These are phyloP conservation scores for Rhopalosiphum nymphaeae DNA, from an alignment of 2,888 invertebrate species.

Conservation along the genomic window DNA sequence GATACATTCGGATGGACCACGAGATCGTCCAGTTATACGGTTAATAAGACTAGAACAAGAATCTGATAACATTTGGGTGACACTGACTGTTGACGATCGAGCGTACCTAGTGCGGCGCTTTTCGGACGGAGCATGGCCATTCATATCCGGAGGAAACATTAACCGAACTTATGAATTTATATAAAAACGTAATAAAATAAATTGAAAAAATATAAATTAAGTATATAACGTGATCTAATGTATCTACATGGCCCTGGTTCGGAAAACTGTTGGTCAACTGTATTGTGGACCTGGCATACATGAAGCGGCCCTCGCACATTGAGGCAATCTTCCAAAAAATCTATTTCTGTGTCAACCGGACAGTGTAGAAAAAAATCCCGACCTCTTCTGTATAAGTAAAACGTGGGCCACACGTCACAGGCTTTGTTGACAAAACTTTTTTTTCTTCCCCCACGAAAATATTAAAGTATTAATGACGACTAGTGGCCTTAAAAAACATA, in stretches of 20 bases:
- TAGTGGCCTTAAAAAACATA: conserved; percentile 32
- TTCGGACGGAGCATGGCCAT: conserved; percentile 52
- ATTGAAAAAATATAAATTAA: background rate
- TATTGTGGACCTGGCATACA: conserved; percentile 63
- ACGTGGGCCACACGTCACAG: conserved; percentile 58
- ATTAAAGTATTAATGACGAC: conserved; percentile 20
- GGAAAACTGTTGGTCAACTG: conserved; percentile 64
- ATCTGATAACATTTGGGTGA: conserved; percentile 87
- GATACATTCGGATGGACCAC: conserved; percentile 77
- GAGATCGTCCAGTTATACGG: conserved; percentile 80
- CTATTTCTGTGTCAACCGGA: conserved; percentile 64
- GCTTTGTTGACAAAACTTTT: conserved; percentile 62
- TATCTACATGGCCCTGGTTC: conserved; percentile 61
- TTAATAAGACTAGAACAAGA: conserved; percentile 89
- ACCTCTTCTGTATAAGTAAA: conserved; percentile 62
- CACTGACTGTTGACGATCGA: conserved; percentile 84
- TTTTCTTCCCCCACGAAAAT: conserved; percentile 46
- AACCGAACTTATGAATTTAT: conserved; percentile 44
- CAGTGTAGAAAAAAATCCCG: conserved; percentile 56
- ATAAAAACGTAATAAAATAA: conserved; percentile 26
- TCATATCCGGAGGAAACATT: conserved; percentile 58
- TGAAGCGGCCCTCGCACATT: conserved; percentile 51
- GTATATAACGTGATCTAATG: conserved; percentile 41
- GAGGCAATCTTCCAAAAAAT: conserved; percentile 65
- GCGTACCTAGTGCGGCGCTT: conserved; percentile 80